Evolutionary conservation across 2,888 invertebrate genomes (phyloP).

Genomic region (Choristoneura rosaceana): DNA sequence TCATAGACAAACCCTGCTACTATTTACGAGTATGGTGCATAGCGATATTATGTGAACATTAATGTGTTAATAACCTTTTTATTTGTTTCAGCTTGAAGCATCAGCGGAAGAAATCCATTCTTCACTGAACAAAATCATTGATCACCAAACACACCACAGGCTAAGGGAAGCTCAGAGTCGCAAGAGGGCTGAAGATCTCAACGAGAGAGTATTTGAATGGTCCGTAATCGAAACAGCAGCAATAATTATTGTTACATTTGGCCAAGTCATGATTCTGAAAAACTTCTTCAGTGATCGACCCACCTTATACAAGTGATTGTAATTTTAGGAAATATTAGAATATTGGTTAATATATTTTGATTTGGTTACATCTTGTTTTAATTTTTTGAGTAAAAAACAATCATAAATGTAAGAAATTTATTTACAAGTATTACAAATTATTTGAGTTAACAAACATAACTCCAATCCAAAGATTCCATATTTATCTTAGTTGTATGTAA

Average conservation of each 20-base stretch:
- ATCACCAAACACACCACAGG: conserved; percentile 98
- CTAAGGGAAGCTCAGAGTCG: conserved; percentile 97
- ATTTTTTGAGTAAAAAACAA: conserved; percentile 37
- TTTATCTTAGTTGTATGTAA: no score
- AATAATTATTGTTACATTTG: conserved; percentile 93
- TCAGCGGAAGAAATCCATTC: conserved; percentile 96
- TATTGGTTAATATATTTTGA: conserved; percentile 73
- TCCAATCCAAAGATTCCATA: not conserved
- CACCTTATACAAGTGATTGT: conserved; percentile 76
- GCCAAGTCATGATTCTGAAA: conserved; percentile 95
- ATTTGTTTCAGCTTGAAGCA: conserved; percentile 92
- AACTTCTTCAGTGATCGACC: conserved; percentile 92
- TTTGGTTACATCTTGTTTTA: conserved; percentile 54
- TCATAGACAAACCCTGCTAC: no score
- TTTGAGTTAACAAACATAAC: conserved; percentile 1
- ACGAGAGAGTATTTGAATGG: conserved; percentile 97
- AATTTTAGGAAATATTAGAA: conserved; percentile 66
- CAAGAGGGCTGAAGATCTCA: conserved; percentile 98
- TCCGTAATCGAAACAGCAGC: conserved; percentile 95
- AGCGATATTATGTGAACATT: no score
- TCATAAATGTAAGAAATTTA: conserved; percentile 36
- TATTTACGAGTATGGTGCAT: no score
- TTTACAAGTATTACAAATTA: conserved; percentile 30
- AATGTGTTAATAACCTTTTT: not conserved
- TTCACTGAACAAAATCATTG: conserved; percentile 93